phyloP scores from a whole-genome alignment of 1,140 invertebrate species.

The Danaus plexippus region DNA sequence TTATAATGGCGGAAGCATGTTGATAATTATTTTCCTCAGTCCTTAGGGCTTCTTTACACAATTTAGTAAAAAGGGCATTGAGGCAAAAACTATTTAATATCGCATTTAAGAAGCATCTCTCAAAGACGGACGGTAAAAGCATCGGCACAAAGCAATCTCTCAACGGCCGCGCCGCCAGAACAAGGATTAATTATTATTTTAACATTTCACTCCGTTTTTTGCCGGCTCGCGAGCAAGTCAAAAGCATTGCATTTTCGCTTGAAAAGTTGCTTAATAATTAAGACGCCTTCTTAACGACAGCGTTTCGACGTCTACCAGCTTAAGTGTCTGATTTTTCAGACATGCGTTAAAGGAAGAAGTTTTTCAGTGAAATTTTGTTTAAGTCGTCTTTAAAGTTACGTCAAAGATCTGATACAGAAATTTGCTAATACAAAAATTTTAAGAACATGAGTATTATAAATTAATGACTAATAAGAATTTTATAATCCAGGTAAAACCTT shows the following conservation, averaged over 20 bases:
- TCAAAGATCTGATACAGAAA: too few relatives aligned
- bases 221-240: slow-evolving; percentile 53
- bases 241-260: slow-evolving; percentile 61
- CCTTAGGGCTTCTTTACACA: slow-evolving; percentile 26
- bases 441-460: too few relatives aligned
- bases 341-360: slow-evolving; percentile 22
- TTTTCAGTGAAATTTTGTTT: slow-evolving; percentile 30
- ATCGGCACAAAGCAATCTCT: slow-evolving; percentile 50
- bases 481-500: slow-evolving; percentile 86
- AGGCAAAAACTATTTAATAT: slow-evolving; percentile 69
- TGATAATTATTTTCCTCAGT: neutral
- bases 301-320: slow-evolving; percentile 42
- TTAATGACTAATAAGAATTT: neutral
- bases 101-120: slow-evolving; percentile 45
- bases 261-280: slow-evolving; percentile 69
- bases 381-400: slow-evolving; percentile 7
- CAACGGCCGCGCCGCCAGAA: slow-evolving; percentile 35
- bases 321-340: slow-evolving; percentile 47
- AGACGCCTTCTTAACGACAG: slow-evolving; percentile 58
- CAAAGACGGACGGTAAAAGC: slow-evolving; percentile 57
- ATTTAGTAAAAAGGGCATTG: slow-evolving; percentile 42
- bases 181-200: slow-evolving; percentile 71
- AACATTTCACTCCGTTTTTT: slow-evolving; percentile 64
- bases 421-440: too few relatives aligned
- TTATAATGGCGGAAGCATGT: too few relatives aligned